Base-by-base conservation (phyloP, 2,888 invertebrate genomes). In the Erebia epiphron region DNA sequence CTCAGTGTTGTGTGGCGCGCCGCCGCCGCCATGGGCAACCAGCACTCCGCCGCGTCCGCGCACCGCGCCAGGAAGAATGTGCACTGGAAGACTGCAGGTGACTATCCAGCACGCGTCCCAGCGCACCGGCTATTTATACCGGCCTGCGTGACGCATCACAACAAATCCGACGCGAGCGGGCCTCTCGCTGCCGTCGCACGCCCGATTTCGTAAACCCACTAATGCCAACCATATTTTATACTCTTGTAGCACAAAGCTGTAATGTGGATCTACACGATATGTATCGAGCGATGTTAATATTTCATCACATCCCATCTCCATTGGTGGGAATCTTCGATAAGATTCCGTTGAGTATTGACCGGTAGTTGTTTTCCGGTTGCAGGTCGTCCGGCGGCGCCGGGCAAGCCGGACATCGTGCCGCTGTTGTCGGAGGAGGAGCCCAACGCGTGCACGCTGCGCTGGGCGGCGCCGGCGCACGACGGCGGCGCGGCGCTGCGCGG, bases 1-100 rank as follows among this genome's bases (percentile, higher is more conserved):
- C 82, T 91, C 90, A 90, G 91, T 89, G 91, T 90, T 88, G 83
- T 86, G 90, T 89, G 90, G 90, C 88, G 89, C 90, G 90, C 85
- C 90, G 90, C 88, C 90, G 90, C 91, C 92, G 91, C 88, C 88
- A 93, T 93, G 93, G 93, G 93, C 89, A 93, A 93, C 88, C 91
- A 93, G 88, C 91, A 93, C 80, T 93, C 93, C 80, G 87, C 88
- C 86, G 85, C 92, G 81, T 89, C 90, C 85, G 86, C 88, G 77
- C 83, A 85, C 84, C 93, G 94, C 88, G 95, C 95, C 84, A 95
- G 95, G 84, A 96, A 96, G 92, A 96, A 96, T 94, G 96, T 97
- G 81, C 97, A 96, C 92, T 97, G 97, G 97, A 97, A 96, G 92
- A 95, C 96, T 80, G 96, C 97, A 96, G 97, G 97, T 97, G 96